Conservation (phyloP, 2,113 vertebrate species). For the Barbus barbus region DNA sequence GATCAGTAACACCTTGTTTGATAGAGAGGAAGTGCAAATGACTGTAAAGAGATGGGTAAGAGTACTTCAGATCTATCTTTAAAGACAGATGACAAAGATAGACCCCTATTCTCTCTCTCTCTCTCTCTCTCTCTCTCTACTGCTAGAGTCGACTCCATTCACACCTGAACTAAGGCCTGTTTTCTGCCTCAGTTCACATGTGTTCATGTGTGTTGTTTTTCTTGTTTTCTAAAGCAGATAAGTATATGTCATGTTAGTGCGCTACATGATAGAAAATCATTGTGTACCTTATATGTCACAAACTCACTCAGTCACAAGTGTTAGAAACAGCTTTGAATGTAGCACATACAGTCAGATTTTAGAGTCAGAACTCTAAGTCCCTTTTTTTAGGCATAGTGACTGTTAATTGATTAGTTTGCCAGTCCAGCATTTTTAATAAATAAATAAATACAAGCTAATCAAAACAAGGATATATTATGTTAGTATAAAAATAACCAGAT, state of each 20-base stretch:
- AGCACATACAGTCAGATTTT: not conserved
- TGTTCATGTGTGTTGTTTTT: slow-evolving; percentile 29
- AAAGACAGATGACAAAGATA: slow-evolving; percentile 57
- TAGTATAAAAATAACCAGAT: not conserved
- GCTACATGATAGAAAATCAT: not conserved
- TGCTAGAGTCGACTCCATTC: slow-evolving; percentile 64
- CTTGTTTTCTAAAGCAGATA: slow-evolving; percentile 26
- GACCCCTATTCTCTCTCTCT: slow-evolving; percentile 42
- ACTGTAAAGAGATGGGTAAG: slow-evolving; percentile 57
- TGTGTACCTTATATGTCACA: not conserved
- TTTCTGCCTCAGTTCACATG: slow-evolving; percentile 60
- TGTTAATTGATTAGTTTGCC: too few species aligned
- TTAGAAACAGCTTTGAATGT: not conserved
- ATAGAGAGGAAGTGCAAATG: slow-evolving; percentile 70
- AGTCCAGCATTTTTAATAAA: not conserved
- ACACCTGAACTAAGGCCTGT: slow-evolving; percentile 64
- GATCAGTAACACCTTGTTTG: slow-evolving; percentile 66
- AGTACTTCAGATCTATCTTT: slow-evolving; percentile 14
- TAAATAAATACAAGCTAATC: not conserved
- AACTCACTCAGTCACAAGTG: not conserved
- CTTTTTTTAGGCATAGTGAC: too few species aligned
- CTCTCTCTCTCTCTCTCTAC: slow-evolving; percentile 35
- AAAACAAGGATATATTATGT: not conserved
- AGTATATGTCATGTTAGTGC: not conserved
- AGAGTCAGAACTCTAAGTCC: not conserved